Evolutionary conservation across 1,140 invertebrate species (phyloP), one percentile per base, ranked within the genome.

Genomic region (Drosophila arawakana): DNA sequence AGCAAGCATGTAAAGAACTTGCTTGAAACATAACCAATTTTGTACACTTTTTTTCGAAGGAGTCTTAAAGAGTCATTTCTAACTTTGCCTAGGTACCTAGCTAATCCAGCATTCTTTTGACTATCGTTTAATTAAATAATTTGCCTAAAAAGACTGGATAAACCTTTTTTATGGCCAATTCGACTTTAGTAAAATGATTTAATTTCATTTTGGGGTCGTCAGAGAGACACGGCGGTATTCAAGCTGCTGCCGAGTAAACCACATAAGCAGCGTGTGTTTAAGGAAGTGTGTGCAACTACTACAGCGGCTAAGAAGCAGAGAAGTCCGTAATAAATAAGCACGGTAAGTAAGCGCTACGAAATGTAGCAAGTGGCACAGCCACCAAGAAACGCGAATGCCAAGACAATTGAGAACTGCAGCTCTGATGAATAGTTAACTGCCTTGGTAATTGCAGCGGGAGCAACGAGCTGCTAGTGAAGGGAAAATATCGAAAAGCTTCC

Each of bases 301-400:
- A 21, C 18, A 21, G 18, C 18, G 18, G 18, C 18, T 21, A 21
- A 21, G 18, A 21, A 34, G 55, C 25, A 52, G 80, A 60, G 80
- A 66, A 88, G 78, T 74, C 61, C 77, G 88, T 86, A 88, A 86
- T 86, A 88, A 86, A 86, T 86, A 78, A 88, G 73, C 50, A 47
- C 34, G 44, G 67, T 80, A 83, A 83, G 76, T 88, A 75, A 83
- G 80, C 80, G 76, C 75, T 78, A 76, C 69, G 82, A 73, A 68
- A 77, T 79, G 55, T 9, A 47, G 59, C 59, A 46, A 80, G 47
- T 25, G 37, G 57, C 65, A 60, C 50, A 47, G 44, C 71, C 55
- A 50, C 13, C 50, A 57, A 39, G 44, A 30, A 15, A 49, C 46
- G 35, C 35, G 55, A 18, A 49, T 35, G 49, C 15, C 57, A 52